Evolutionary conservation across 2,888 invertebrate genomes (phyloP).

Genomic region (Drosophila ezoana): DNA sequence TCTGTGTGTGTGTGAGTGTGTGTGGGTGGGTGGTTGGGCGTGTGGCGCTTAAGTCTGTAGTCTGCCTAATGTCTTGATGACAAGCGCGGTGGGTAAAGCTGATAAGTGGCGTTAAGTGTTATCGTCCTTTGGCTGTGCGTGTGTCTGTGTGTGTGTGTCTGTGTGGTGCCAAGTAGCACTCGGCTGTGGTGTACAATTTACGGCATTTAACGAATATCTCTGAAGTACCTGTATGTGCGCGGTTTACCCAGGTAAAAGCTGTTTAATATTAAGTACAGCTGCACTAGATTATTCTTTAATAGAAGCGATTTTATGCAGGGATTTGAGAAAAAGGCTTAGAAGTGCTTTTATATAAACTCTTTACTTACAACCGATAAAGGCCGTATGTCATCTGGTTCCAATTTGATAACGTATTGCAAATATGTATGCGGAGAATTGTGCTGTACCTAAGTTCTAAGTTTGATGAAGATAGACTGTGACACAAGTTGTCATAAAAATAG

Average conservation of each 20-base stretch:
- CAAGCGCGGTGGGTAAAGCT: conserved; percentile 50
- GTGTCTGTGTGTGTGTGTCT: conserved; percentile 4
- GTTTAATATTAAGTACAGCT: neutral
- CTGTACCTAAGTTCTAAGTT: no score
- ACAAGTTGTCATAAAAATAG: no score
- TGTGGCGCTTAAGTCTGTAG: conserved; percentile 5
- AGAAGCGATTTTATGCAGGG: neutral
- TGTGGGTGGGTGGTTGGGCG: conserved; percentile 1
- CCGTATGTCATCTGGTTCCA: no score
- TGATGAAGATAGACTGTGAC: no score
- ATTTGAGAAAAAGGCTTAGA: no score
- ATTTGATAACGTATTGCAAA: no score
- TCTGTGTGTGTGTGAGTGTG: neutral
- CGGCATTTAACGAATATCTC: conserved; percentile 30
- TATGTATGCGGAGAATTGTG: no score
- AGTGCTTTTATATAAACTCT: no score
- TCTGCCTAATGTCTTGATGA: conserved; percentile 60
- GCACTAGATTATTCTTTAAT: neutral
- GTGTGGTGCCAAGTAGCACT: neutral
- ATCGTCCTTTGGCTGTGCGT: conserved; percentile 33
- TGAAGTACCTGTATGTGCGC: neutral
- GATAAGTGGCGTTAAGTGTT: conserved; percentile 67
- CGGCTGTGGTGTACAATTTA: conserved; percentile 35
- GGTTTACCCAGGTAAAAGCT: conserved; percentile 2
- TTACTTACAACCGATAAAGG: no score